Percentiles rank a stretch among this genome's conserved stretches.
phyloP scores from a whole-genome alignment of 2,113 vertebrate species.

The Hymenochirus boettgeri region DNA sequence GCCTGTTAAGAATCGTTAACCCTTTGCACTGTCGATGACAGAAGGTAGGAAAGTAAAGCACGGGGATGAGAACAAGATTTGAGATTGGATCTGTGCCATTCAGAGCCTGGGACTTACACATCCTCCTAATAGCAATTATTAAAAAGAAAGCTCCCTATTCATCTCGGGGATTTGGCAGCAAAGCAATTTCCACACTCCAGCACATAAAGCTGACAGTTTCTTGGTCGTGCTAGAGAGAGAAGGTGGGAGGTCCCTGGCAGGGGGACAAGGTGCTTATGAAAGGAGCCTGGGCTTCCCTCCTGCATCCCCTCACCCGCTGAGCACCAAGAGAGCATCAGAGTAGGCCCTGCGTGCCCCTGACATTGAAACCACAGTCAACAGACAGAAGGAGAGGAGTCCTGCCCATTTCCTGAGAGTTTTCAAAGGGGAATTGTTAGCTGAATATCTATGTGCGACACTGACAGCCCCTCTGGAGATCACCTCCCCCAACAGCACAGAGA shows the following conservation, averaged over 20 bases:
- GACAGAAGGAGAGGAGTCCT: neutral
- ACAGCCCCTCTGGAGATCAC: conserved; percentile 37
- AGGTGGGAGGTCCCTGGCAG: conserved; percentile 34
- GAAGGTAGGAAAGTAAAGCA: neutral
- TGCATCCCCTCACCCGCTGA: conserved; percentile 13
- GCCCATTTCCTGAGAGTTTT: neutral
- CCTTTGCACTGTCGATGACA: neutral
- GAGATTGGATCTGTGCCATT: conserved; percentile 25
- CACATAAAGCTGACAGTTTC: conserved; percentile 23
- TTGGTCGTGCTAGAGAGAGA: rapidly evolving
- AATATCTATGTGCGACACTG: conserved; percentile 38
- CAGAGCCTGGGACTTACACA: conserved; percentile 30
- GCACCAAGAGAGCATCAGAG: conserved; percentile 22
- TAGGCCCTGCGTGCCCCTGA: conserved; percentile 22
- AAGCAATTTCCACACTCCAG: conserved; percentile 15
- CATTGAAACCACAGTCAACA: conserved; percentile 2
- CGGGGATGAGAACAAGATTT: neutral
- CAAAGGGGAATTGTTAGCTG: neutral
- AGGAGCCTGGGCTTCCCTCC: neutral
- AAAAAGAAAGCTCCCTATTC: conserved; percentile 44
- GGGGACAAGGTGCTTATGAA: neutral
- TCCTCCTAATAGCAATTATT: conserved; percentile 40
- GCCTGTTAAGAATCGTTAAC: conserved; percentile 8
- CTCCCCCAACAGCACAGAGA: conserved; percentile 37
- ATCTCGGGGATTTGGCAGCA: conserved; percentile 38